These are phyloP conservation scores for Leucoraja erinaceus DNA, from an alignment of 2,113 vertebrate species.

Conservation along the genomic window DNA sequence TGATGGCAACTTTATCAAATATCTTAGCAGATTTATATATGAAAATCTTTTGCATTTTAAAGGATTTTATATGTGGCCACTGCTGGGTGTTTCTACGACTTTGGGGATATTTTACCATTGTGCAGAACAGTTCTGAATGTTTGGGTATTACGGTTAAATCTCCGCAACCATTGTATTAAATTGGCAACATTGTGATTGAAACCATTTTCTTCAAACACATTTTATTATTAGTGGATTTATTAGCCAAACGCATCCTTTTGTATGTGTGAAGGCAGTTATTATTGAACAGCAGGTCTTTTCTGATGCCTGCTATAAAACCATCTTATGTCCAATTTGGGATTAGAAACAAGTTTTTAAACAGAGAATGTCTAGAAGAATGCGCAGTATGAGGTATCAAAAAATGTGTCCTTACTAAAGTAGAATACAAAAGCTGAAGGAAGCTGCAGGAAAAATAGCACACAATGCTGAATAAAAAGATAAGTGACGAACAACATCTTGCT, in stretches of 20 bases:
- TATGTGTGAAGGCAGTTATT: neutral
- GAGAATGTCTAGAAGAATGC: neutral
- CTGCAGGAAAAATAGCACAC: neutral
- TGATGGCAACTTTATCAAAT: neutral
- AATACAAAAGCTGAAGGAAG: conserved; percentile 10
- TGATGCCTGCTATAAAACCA: conserved; percentile 12
- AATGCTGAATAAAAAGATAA: conserved; percentile 29
- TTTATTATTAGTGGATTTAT: conserved; percentile 13
- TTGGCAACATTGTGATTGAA: neutral
- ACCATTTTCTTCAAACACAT: conserved; percentile 12
- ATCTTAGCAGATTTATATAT: neutral
- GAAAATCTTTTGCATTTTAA: neutral
- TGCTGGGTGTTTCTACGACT: neutral
- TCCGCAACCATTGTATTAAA: neutral
- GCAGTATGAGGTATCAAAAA: neutral
- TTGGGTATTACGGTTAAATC: neutral
- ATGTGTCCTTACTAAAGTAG: neutral
- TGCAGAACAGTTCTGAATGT: neutral
- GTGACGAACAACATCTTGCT: neutral
- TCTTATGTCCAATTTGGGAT: neutral
- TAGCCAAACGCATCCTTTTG: neutral
- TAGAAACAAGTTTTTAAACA: neutral
- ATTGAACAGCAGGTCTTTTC: conserved; percentile 21
- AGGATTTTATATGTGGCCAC: neutral
- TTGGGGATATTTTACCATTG: no score